Conservation (phyloP, 2,888 invertebrate species). For the Anarsia innoxiella region DNA sequence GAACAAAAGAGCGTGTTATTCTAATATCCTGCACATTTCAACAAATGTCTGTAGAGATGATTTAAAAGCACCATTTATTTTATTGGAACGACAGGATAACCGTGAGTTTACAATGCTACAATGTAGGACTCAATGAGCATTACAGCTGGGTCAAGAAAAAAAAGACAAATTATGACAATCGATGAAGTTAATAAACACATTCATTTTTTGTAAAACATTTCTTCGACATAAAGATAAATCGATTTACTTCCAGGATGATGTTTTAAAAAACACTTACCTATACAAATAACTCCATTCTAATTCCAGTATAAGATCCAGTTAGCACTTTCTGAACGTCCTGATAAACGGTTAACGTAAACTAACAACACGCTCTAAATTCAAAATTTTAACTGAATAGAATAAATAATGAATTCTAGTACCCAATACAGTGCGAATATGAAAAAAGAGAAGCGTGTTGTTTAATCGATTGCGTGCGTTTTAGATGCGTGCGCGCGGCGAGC, state of each 20-base stretch:
- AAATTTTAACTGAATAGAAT: neutral
- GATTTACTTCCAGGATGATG: too few species aligned
- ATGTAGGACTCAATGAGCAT: neutral
- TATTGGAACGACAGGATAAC: neutral
- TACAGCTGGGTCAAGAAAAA: neutral
- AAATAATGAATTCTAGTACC: slow-evolving; percentile 1
- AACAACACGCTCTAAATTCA: too few species aligned
- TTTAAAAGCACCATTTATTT: neutral
- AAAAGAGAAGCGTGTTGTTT: slow-evolving; percentile 17
- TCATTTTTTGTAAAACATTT: too few species aligned
- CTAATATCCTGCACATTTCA: slow-evolving; percentile 1
- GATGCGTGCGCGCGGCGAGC: slow-evolving; percentile 42
- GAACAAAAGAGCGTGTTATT: too few species aligned
- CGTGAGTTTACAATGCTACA: slow-evolving; percentile 1
- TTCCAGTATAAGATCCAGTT: too few species aligned
- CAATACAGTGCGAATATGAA: neutral
- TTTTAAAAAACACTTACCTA: too few species aligned
- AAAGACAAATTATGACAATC: neutral
- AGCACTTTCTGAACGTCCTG: too few species aligned
- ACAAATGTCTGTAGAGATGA: neutral
- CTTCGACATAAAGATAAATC: too few species aligned
- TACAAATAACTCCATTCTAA: too few species aligned
- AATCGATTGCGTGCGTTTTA: slow-evolving; percentile 57
- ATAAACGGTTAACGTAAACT: too few species aligned
- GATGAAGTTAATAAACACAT: too few species aligned